Evolutionary conservation across 2,113 vertebrate genomes (phyloP), one percentile per base, ranked within the genome.

Genomic region (Ictalurus punctatus): DNA sequence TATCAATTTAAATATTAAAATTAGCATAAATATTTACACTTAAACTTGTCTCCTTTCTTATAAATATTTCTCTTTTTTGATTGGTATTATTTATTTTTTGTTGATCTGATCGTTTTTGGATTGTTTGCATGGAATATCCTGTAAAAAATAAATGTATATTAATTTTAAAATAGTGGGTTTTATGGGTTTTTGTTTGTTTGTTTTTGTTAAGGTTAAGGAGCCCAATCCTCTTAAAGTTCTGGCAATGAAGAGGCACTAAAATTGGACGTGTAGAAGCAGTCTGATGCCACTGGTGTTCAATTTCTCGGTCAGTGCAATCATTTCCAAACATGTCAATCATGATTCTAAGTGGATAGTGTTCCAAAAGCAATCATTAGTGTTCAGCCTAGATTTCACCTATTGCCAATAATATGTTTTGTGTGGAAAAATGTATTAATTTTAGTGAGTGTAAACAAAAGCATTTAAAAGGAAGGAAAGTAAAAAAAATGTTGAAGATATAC

Each of bases 201-300:
- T 14, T 7, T 27, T 2, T 54, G 14, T 54, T 54, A 25, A 27
- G 34, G 48, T 48, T 48, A 8, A 48, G 48, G 48, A 48, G 48
- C 48, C 48, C 7, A 48, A 48, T 8, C 48, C 67, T 63, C 54
- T 69, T 54, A 88, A 23, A 59, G 40, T 23, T 69, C 65, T 58
- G 48, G 63, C 40, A 69, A 5, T 69, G 48, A 25, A 56, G 76
- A 44, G 14, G 14, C 10, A 58, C 61, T 30, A 37, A 56, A 37
- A 14, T 73, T 16, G 52, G 78, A 34, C 17, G 52, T 81, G 78
- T 14, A 54, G n/a, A 80, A 86, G 84, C n/a, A 25, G 19, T 76
- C 17, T 71, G n/a, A 59, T 86, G 61, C 52, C 83, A 34, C 84
- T 80, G 63, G 84, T 74, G 67, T 89, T 83, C 56, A 27, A 3